Evolutionary conservation across 2,888 invertebrate species (phyloP).

Genomic region (Habrosyne pyritoides): DNA sequence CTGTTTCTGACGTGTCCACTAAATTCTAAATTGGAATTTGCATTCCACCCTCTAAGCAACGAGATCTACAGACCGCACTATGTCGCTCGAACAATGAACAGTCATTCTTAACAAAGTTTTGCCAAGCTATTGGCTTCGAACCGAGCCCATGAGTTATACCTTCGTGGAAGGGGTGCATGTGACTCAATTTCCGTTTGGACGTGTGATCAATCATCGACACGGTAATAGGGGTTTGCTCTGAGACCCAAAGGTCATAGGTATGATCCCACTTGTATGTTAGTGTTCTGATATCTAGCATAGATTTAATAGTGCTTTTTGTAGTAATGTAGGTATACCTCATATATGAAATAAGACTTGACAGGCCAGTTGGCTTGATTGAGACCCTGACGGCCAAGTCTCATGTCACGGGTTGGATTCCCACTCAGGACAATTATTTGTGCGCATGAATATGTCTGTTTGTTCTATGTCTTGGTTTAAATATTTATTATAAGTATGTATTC

Average conservation of each 20-base stretch:
- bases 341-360: too few relatives aligned
- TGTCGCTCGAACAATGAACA: background rate
- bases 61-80: background rate
- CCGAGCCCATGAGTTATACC: conserved; percentile 16
- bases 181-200: conserved; percentile 55
- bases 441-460: too few relatives aligned
- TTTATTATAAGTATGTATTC: too few relatives aligned
- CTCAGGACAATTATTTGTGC: too few relatives aligned
- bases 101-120: conserved; percentile 2
- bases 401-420: too few relatives aligned
- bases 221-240: conserved; percentile 25
- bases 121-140: background rate
- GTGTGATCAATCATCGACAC: conserved; percentile 54
- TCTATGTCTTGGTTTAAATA: too few relatives aligned
- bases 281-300: background rate
- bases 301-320: background rate
- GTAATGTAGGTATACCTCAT: too few relatives aligned
- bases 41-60: background rate
- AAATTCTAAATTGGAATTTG: background rate
- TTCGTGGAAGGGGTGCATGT: conserved; percentile 36
- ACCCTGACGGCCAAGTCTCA: too few relatives aligned
- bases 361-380: too few relatives aligned
- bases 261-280: background rate
- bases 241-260: conserved; percentile 7
- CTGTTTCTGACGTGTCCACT: background rate